These are phyloP conservation scores for Phataginus tetradactyla DNA, from an alignment of 2,797 vertebrate species.

Conservation along the genomic window DNA sequence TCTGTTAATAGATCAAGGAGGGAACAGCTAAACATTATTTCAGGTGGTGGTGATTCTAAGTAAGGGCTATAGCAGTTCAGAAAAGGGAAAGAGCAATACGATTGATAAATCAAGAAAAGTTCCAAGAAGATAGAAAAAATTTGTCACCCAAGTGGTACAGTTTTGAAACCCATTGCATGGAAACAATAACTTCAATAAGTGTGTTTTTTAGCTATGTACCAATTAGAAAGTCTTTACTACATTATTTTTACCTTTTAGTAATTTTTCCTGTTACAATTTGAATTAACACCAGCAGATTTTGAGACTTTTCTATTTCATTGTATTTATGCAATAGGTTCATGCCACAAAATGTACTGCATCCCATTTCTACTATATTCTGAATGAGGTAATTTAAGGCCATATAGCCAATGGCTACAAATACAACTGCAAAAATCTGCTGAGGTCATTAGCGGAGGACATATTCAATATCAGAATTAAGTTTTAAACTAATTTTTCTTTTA, in stretches of 20 bases:
- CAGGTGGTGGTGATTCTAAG: neutral
- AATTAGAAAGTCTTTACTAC: neutral
- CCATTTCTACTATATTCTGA: slow-evolving; percentile 20
- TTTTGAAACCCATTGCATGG: neutral
- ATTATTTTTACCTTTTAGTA: neutral
- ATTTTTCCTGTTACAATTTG: neutral
- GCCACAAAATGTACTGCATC: neutral
- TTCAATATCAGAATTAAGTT: neutral
- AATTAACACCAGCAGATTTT: neutral
- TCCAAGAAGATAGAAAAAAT: neutral
- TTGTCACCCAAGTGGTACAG: neutral
- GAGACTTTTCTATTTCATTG: neutral
- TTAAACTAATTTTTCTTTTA: neutral
- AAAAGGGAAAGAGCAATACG: neutral
- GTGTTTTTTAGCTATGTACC: neutral
- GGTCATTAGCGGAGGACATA: neutral
- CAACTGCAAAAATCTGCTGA: neutral
- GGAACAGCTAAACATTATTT: neutral
- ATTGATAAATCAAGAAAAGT: neutral
- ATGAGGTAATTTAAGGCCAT: neutral
- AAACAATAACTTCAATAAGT: neutral
- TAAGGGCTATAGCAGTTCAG: neutral
- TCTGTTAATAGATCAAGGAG: neutral
- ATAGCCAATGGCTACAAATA: neutral
- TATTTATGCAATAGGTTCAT: neutral